These are phyloP conservation scores for Eueremaeus valkanovi DNA, from an alignment of 2,888 invertebrate species.

Conservation along the genomic window DNA sequence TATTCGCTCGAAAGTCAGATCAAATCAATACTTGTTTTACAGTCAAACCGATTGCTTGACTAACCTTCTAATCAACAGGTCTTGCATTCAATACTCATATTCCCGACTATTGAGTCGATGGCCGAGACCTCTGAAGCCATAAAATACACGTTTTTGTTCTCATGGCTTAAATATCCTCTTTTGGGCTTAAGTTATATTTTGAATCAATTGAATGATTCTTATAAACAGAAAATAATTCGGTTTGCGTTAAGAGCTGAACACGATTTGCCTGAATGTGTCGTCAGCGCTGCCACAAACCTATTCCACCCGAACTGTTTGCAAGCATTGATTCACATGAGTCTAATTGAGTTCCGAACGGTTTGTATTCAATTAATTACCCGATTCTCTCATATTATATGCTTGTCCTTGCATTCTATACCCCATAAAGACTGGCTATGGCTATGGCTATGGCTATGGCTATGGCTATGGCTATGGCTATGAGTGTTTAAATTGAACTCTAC, in stretches of 20 bases:
- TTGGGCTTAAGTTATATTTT: not conserved
- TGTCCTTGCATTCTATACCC: too few relatives aligned
- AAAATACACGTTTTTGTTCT: not conserved
- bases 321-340: slow-evolving; percentile 61
- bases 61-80: slow-evolving; percentile 39
- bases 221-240: not conserved
- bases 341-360: slow-evolving; percentile 75
- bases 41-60: slow-evolving; percentile 50
- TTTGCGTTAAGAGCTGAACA: not conserved
- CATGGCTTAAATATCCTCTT: slow-evolving; percentile 16
- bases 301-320: slow-evolving; percentile 50
- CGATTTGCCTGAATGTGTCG: slow-evolving; percentile 49
- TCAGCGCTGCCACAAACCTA: slow-evolving; percentile 50
- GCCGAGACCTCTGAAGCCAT: slow-evolving; percentile 56
- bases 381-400: too few relatives aligned
- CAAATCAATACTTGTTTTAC: slow-evolving; percentile 44
- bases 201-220: not conserved
- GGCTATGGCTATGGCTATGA: not conserved
- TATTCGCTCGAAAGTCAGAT: not conserved
- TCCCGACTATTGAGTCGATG: slow-evolving; percentile 83
- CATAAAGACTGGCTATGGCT: too few relatives aligned
- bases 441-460: not conserved
- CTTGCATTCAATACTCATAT: slow-evolving; percentile 60
- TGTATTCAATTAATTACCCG: too few relatives aligned
- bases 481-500: not conserved